Base-by-base conservation (phyloP, 2,113 vertebrate genomes). In the Cololabis saira region DNA sequence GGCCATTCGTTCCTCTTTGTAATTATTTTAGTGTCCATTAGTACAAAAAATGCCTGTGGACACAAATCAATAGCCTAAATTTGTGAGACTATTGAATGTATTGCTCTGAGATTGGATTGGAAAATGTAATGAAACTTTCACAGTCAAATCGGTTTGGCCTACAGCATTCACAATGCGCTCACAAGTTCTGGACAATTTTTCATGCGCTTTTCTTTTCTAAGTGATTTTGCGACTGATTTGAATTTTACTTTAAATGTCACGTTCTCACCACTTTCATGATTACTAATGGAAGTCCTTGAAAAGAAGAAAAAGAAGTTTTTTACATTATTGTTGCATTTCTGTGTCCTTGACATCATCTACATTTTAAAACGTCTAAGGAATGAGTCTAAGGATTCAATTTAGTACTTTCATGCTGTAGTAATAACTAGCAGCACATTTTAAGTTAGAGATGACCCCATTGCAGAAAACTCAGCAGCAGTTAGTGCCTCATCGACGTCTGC, bases 401-500 rank as follows among this genome's bases (percentile, higher is more conserved):
- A 37, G 6, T 1, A 37, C 33, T 37, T 37, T 37, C 33, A 27
- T 27, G 6, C 5, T 37, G 3, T 37, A 1, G 6, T 37, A 37
- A 37, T 37, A 37, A 37, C 10, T 37, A 37, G 10, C 6, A 37
- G 33, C 33, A 4, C 33, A 37, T 37, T 37, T 37, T 37, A 37
- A 9, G 6, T 37, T 37, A 11, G 33, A 37, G 10, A 11, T 7
- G 33, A 37, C 33, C 24, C 24, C 33, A 37, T 13, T 19, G 41
- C 49, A 53, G 40, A 0, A 12, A 60, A 24, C 14, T 22, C 17
- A 30, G 45, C 10, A 13, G 30, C 17, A 18, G 16, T 17, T 12
- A 30, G 37, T 51, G 30, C 43, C 41, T 22, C 30, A 12, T 50
- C 21, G 37, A 22, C 56, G 47, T 64, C 44, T 58, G 42, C 41